Base-by-base conservation (phyloP, 1,140 invertebrate species). In the Polypedilum vanderplanki region DNA sequence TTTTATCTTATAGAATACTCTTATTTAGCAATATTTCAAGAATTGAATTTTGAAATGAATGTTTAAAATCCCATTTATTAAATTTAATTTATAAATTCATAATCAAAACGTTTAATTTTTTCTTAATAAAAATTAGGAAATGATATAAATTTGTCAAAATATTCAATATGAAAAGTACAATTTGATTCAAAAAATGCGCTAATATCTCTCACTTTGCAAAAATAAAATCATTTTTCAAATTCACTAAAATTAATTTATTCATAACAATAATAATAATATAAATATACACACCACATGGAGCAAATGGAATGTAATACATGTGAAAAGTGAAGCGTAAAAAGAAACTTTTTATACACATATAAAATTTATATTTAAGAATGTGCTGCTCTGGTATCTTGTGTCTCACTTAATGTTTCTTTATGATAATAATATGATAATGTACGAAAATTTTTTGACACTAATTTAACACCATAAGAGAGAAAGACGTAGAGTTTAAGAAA, bases 401-500 rank as follows among this genome's bases (percentile, higher is more conserved):
- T 70, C 17, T 70, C 46, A 57, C 17, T 70, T 70, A 70, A 70
- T 70, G 65, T 70, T 70, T 20, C 20, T 70, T 70, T 70, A 70
- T 70, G 65, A 70, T 70, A 70, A 70, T 20, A 70, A 70, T 70
- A 70, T 70, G 65, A 70, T 70, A 70, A 70, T 70, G 20, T 70
- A 20, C 65, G 20, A 22, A 18, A 70, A 70, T 70, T 20, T 70
- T 22, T 22, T 70, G 65, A 22, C 65, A 70, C 65, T 70, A 20
- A 70, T 70, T 70, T 70, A 70, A 70, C 65, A 70, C 65, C 65
- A 70, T 57, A 17, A 18, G 17, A 18, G 65, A 20, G 17, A 70
- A 10, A 70, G 18, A n/a, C n/a, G n/a, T n/a, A 70, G 9, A 70
- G 65, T n/a, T n/a, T n/a, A 5, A 70, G 65, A 70, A 70, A 70